Conservation (phyloP, 2,113 vertebrate species). For the Atrichornis clamosus region DNA sequence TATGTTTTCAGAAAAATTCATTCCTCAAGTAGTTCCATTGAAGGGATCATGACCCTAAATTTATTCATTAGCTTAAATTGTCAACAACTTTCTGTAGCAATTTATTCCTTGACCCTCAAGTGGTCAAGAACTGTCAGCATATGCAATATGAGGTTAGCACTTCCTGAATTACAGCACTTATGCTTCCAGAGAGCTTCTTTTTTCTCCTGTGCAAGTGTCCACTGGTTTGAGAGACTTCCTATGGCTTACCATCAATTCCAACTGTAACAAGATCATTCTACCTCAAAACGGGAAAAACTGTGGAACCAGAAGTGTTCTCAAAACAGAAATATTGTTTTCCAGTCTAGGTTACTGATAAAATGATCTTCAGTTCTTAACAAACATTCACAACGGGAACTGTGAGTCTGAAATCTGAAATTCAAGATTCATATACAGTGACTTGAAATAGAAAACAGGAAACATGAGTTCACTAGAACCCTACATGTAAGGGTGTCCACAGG, state of each 20-base stretch:
- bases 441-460: neutral
- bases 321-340: neutral
- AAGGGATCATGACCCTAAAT: neutral
- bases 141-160: neutral
- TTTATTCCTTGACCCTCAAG: slow-evolving; percentile 8
- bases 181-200: neutral
- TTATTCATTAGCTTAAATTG: slow-evolving; percentile 44
- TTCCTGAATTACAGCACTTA: neutral
- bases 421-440: neutral
- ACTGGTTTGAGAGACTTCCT: neutral
- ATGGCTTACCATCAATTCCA: neutral
- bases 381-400: neutral
- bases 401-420: neutral
- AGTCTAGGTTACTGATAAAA: neutral
- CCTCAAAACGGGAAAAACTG: neutral
- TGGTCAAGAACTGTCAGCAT: neutral
- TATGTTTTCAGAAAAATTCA: neutral
- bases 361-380: neutral
- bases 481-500: neutral
- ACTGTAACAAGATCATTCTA: neutral
- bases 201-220: neutral
- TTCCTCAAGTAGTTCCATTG: neutral
- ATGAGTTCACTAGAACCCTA: neutral
- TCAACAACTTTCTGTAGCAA: slow-evolving; percentile 15
- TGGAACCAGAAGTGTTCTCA: neutral